Evolutionary conservation across 2,113 vertebrate genomes (phyloP).

Genomic region (Phoxinus phoxinus): DNA sequence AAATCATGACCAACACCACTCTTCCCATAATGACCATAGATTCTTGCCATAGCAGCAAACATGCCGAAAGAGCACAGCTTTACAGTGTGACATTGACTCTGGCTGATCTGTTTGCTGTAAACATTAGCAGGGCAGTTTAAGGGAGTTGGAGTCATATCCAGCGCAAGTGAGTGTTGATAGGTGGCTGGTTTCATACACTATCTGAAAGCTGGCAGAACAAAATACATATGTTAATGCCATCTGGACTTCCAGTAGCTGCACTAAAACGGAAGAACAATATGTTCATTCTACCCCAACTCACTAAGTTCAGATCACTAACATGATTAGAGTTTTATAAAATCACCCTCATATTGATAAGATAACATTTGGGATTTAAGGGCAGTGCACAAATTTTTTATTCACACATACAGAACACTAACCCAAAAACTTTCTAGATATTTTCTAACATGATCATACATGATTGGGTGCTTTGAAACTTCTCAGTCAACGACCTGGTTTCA

Average conservation of each 20-base stretch:
- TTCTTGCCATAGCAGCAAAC: neutral
- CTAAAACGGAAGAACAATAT: neutral
- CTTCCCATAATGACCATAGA: neutral
- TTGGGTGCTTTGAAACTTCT: neutral
- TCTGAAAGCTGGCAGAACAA: constrained; percentile 8
- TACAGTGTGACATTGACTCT: constrained; percentile 34
- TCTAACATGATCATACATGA: neutral
- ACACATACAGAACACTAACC: neutral
- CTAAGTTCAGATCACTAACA: neutral
- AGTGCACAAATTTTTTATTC: no score
- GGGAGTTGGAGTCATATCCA: constrained; percentile 26
- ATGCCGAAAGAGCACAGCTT: neutral
- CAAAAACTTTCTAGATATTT: constrained; percentile 7
- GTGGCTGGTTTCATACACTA: constrained; percentile 26
- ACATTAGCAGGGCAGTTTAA: constrained; percentile 57
- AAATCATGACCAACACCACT: neutral
- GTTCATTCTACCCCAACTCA: neutral
- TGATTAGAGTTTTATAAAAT: neutral
- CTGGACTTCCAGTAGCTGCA: neutral
- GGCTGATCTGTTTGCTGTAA: constrained; percentile 62
- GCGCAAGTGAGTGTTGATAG: constrained; percentile 28
- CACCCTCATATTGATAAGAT: neutral
- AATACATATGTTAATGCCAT: constrained; percentile 44
- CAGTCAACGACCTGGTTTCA: neutral
- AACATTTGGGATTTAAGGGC: neutral